A percentile compares a stretch with the other conserved stretches of the same genome.
phyloP scores from a whole-genome alignment of 2,888 invertebrate genomes.

The Chymomyza amoena region DNA sequence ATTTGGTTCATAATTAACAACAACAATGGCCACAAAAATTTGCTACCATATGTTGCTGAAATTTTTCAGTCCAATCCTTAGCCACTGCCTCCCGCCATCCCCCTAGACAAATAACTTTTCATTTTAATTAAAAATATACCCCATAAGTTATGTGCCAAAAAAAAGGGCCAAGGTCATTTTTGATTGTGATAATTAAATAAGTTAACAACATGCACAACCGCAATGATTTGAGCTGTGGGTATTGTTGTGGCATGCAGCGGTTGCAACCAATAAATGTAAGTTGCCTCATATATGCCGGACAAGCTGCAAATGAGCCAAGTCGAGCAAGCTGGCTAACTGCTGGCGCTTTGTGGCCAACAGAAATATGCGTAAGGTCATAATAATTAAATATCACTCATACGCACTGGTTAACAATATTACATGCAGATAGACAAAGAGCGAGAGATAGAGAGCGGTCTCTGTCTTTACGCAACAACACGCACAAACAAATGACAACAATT shows the following conservation, averaged over 20 bases:
- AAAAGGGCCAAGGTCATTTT: slow-evolving; percentile 32
- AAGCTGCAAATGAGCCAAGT: background rate
- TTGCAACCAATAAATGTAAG: slow-evolving; percentile 39
- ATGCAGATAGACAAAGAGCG: slow-evolving; percentile 8
- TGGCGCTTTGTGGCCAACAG: slow-evolving; percentile 26
- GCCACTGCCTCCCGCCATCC: background rate
- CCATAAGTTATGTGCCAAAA: background rate
- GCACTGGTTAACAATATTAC: slow-evolving; percentile 55
- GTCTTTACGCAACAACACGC: slow-evolving; percentile 57
- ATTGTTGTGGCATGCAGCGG: background rate
- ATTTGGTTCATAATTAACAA: slow-evolving; percentile 29
- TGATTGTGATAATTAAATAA: slow-evolving; percentile 53
- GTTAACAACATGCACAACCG: slow-evolving; percentile 39
- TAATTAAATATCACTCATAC: slow-evolving; percentile 62
- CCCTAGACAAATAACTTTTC: slow-evolving; percentile 6
- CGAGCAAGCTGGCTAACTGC: slow-evolving; percentile 7
- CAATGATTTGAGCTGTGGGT: slow-evolving; percentile 8
- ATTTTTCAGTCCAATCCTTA: background rate
- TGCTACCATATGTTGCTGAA: slow-evolving; percentile 35
- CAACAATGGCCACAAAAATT: slow-evolving; percentile 31
- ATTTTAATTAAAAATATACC: slow-evolving; percentile 10
- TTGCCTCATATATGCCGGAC: background rate
- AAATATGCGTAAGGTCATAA: slow-evolving; percentile 51
- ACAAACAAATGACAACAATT: slow-evolving; percentile 51
- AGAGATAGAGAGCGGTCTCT: slow-evolving; percentile 14